Conservation (phyloP, 2,797 vertebrate genomes). For the Mus caroli region DNA sequence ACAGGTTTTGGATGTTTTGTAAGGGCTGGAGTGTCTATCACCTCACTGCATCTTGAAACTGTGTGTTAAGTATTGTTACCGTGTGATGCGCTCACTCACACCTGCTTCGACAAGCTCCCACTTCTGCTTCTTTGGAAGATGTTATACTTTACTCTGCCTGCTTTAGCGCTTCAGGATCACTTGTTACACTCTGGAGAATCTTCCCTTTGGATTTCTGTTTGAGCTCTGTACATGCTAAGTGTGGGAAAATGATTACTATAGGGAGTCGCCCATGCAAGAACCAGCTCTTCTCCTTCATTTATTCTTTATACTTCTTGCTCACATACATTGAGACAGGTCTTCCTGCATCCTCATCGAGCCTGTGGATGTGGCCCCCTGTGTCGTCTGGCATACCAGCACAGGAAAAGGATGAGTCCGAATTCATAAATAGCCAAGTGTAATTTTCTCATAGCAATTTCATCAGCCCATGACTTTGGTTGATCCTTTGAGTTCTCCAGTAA, state of each 20-base stretch:
- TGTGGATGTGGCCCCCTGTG: not conserved
- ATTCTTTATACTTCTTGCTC: not conserved
- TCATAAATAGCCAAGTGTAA: not conserved
- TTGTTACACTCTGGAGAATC: not conserved
- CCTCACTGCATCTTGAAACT: not conserved
- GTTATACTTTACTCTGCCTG: not conserved
- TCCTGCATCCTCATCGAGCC: not conserved
- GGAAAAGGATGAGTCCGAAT: not conserved
- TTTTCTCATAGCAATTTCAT: not conserved
- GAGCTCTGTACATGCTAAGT: not conserved
- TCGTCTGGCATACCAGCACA: not conserved
- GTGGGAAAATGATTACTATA: not conserved
- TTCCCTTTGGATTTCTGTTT: conserved; percentile 12
- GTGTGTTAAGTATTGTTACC: too few species aligned
- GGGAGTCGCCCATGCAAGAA: not conserved
- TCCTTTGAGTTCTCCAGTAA: conserved; percentile 42
- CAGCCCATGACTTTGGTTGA: conserved; percentile 15
- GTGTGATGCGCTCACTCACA: not conserved
- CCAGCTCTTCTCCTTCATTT: not conserved
- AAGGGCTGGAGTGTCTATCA: not conserved
- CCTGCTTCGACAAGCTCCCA: not conserved
- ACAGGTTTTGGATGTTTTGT: not conserved
- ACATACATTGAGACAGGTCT: not conserved
- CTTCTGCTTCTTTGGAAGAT: not conserved
- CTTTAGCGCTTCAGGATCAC: not conserved